Evolutionary conservation across 1,140 invertebrate species (phyloP).

Genomic region (Paracyclopina nana): DNA sequence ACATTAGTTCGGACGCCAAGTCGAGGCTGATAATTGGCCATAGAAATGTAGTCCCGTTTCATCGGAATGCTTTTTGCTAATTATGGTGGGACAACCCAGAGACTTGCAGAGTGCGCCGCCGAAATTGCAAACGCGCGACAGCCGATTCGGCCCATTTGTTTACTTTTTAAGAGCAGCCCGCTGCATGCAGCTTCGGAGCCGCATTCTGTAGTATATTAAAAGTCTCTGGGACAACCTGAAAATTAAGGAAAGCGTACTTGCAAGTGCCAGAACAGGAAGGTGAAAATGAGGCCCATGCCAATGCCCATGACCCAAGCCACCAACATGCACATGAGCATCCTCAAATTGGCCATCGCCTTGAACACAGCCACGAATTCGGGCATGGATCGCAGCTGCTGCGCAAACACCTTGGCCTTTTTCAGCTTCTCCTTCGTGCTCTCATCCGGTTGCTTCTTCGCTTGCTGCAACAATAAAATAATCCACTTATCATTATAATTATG

Average conservation of each 20-base stretch:
- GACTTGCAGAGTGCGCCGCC: no score
- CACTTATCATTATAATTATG: not conserved
- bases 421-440: not conserved
- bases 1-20: no score
- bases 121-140: no score
- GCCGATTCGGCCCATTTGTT: no score
- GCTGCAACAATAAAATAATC: constrained; percentile 24
- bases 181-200: no score
- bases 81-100: no score
- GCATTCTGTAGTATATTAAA: no score
- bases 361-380: constrained; percentile 80
- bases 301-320: constrained; percentile 98
- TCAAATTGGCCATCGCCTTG: constrained; percentile 68
- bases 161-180: no score
- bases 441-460: not conserved
- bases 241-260: no score
- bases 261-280: constrained; percentile 97
- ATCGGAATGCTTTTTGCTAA: no score
- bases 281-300: constrained; percentile 96
- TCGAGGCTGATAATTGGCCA: no score
- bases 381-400: constrained; percentile 69
- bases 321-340: constrained; percentile 80
- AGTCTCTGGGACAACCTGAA: not conserved
- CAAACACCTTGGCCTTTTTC: constrained; percentile 62
- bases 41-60: no score